Percentiles rank a stretch among this genome's conserved stretches.
phyloP scores from a whole-genome alignment of 2,888 invertebrate genomes.

The Amiota minor region DNA sequence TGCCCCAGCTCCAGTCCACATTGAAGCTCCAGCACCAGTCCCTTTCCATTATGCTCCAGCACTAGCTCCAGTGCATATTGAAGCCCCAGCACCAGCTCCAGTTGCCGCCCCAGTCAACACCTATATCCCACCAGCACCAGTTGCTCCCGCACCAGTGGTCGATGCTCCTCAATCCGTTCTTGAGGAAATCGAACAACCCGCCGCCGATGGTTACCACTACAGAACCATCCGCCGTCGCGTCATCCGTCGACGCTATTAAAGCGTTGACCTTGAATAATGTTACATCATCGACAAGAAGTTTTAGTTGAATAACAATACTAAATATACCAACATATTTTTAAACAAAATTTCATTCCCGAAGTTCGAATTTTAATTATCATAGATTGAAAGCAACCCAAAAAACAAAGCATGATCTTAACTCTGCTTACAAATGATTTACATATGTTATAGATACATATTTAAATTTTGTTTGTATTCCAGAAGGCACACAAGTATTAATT shows the following conservation, averaged over 20 bases:
- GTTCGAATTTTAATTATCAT: background rate
- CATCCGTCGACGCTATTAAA: slow-evolving; percentile 57
- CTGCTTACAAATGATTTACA: no score
- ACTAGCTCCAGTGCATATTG: slow-evolving; percentile 25
- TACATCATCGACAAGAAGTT: slow-evolving; percentile 41
- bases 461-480: no score
- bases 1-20: slow-evolving; percentile 13
- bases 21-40: slow-evolving; percentile 35
- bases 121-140: background rate
- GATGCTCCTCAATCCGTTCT: slow-evolving; percentile 33
- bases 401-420: background rate
- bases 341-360: background rate
- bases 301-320: slow-evolving; percentile 38
- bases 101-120: slow-evolving; percentile 46
- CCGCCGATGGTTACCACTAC: slow-evolving; percentile 57
- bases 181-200: slow-evolving; percentile 56
- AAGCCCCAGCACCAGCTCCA: slow-evolving; percentile 37
- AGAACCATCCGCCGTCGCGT: slow-evolving; percentile 58
- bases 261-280: background rate
- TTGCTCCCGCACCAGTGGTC: background rate
- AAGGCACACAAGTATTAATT: no score
- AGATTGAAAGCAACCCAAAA: background rate
- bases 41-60: slow-evolving; percentile 32
- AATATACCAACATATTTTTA: slow-evolving; percentile 35
- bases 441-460: no score